These are phyloP conservation scores for Arctia plantaginis DNA, from an alignment of 2,888 invertebrate species.

Conservation along the genomic window DNA sequence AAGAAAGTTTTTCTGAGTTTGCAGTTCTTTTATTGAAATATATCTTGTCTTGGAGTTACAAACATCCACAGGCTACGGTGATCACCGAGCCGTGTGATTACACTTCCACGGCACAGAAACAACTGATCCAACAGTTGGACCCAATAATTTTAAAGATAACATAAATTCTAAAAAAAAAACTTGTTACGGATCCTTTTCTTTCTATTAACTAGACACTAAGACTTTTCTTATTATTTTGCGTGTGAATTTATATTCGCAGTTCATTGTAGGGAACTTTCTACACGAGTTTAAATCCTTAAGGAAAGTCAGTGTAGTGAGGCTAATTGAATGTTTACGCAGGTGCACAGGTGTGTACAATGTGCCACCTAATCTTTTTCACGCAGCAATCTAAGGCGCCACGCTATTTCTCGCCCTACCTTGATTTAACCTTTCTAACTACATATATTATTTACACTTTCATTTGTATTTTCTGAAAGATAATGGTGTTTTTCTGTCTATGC, in stretches of 20 bases:
- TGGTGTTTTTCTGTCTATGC: neutral
- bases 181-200: too few relatives aligned
- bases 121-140: neutral
- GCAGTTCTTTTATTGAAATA: neutral
- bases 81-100: neutral
- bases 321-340: constrained; percentile 18
- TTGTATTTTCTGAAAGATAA: constrained; percentile 10
- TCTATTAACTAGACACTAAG: too few relatives aligned
- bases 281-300: neutral
- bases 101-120: neutral
- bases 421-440: constrained; percentile 15
- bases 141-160: neutral
- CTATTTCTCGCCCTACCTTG: constrained; percentile 11
- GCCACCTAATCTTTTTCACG: constrained; percentile 11
- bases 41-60: neutral
- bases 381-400: constrained; percentile 16
- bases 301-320: constrained; percentile 20
- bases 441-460: constrained; percentile 22
- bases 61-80: neutral
- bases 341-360: constrained; percentile 19
- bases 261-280: neutral
- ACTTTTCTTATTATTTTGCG: neutral
- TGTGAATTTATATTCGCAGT: neutral
- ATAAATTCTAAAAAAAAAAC: neutral
- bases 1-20: neutral